A percentile compares a stretch with the other conserved stretches of the same genome.
Conservation (phyloP, 2,797 vertebrate genomes). For the Liasis olivaceus region DNA sequence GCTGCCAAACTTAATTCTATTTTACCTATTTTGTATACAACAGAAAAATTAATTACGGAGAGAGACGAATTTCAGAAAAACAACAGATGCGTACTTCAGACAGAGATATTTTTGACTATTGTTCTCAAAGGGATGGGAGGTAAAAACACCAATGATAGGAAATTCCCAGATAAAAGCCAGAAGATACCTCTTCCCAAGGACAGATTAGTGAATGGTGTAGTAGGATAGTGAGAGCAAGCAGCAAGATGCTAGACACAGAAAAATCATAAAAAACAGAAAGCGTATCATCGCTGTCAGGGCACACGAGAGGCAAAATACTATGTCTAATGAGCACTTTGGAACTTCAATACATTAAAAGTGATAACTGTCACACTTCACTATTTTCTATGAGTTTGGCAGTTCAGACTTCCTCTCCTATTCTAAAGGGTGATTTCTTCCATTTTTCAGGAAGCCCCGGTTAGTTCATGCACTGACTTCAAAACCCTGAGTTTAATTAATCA, state of each 20-base stretch:
- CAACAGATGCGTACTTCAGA: background rate
- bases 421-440: background rate
- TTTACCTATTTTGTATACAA: background rate
- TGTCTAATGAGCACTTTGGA: background rate
- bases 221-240: background rate
- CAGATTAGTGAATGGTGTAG: background rate
- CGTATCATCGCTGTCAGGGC: background rate
- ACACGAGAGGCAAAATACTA: background rate
- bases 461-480: background rate
- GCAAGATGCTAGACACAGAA: background rate
- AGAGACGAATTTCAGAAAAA: background rate
- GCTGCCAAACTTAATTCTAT: background rate
- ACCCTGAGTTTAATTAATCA: conserved; percentile 11
- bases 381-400: background rate
- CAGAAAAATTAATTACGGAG: background rate
- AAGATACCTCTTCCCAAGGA: background rate
- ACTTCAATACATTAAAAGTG: background rate
- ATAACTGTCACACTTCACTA: background rate
- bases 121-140: background rate
- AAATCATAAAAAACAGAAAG: background rate
- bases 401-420: background rate
- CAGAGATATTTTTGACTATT: background rate
- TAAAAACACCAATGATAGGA: background rate
- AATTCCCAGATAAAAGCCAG: background rate
- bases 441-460: background rate